These are phyloP conservation scores for Cheilinus undulatus DNA, from an alignment of 2,113 vertebrate species.

Conservation along the genomic window DNA sequence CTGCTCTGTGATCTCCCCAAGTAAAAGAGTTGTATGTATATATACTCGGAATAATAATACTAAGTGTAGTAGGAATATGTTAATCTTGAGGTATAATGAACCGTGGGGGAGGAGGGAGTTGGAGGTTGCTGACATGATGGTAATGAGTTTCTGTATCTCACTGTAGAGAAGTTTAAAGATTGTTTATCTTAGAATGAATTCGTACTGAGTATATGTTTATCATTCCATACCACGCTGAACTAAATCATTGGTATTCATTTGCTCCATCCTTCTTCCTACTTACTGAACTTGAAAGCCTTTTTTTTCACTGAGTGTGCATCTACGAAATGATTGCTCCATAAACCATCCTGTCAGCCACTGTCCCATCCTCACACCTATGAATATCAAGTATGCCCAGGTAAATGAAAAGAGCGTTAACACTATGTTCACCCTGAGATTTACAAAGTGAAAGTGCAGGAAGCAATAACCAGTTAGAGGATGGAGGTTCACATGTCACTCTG, in stretches of 20 bases:
- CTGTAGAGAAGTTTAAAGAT: too few relatives aligned
- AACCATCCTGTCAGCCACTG: slow-evolving; percentile 46
- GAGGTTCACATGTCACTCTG: slow-evolving; percentile 38
- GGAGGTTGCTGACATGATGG: too few relatives aligned
- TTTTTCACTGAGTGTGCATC: slow-evolving; percentile 34
- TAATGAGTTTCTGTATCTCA: not conserved
- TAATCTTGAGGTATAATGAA: too few relatives aligned
- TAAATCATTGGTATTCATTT: slow-evolving; percentile 37
- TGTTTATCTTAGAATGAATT: not conserved
- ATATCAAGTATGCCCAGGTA: slow-evolving; percentile 46
- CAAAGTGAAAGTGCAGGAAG: slow-evolving; percentile 10
- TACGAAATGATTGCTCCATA: slow-evolving; percentile 28
- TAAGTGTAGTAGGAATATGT: too few relatives aligned
- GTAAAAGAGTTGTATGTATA: too few relatives aligned
- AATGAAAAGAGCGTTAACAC: slow-evolving; percentile 15
- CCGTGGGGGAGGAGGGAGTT: too few relatives aligned
- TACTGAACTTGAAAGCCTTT: slow-evolving; percentile 20
- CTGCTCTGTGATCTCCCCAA: too few relatives aligned
- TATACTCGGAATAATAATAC: too few relatives aligned
- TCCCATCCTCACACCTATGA: slow-evolving; percentile 48
- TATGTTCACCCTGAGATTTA: not conserved
- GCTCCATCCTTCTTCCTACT: slow-evolving; percentile 3
- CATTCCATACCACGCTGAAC: not conserved
- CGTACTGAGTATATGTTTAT: not conserved
- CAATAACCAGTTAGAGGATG: slow-evolving; percentile 19